A percentile compares a stretch with the other conserved stretches of the same genome.
phyloP scores from a whole-genome alignment of 2,888 invertebrate genomes.

The Oligia strigilis region DNA sequence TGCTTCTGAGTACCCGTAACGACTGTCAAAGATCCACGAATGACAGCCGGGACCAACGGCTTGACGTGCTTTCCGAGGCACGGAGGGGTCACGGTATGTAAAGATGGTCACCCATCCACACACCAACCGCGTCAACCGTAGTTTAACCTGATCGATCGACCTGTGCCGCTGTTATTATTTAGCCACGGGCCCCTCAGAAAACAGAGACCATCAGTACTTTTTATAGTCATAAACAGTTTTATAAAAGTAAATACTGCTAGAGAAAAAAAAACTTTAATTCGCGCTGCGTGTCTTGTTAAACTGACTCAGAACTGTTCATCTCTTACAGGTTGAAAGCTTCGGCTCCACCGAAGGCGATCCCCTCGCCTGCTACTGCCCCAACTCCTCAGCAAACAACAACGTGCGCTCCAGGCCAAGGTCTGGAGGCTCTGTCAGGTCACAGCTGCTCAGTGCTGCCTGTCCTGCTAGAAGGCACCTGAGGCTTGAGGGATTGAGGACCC shows the following conservation, averaged over 20 bases:
- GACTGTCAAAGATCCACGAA: too few relatives aligned
- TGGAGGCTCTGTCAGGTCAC: conserved; percentile 92
- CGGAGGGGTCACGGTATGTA: too few relatives aligned
- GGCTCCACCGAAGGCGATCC: conserved; percentile 92
- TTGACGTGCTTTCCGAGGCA: too few relatives aligned
- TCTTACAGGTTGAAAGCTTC: conserved; percentile 87
- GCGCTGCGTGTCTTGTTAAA: background rate
- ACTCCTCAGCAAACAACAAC: conserved; percentile 54
- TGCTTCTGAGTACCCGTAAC: too few relatives aligned
- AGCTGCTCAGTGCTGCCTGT: conserved; percentile 95
- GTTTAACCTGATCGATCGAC: too few relatives aligned
- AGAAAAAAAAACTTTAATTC: background rate
- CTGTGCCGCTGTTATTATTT: too few relatives aligned
- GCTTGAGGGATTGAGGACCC: conserved; percentile 94
- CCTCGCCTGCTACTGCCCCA: conserved; percentile 92
- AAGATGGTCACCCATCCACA: too few relatives aligned
- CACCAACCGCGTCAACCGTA: too few relatives aligned
- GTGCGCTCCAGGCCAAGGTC: conserved; percentile 81
- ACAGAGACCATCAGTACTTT: too few relatives aligned
- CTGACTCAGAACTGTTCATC: background rate
- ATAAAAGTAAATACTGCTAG: background rate
- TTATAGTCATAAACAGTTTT: too few relatives aligned
- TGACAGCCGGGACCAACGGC: too few relatives aligned
- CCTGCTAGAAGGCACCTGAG: conserved; percentile 95
- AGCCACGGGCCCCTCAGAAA: too few relatives aligned